Conservation (phyloP, 2,113 vertebrate species). For the Cololabis saira region DNA sequence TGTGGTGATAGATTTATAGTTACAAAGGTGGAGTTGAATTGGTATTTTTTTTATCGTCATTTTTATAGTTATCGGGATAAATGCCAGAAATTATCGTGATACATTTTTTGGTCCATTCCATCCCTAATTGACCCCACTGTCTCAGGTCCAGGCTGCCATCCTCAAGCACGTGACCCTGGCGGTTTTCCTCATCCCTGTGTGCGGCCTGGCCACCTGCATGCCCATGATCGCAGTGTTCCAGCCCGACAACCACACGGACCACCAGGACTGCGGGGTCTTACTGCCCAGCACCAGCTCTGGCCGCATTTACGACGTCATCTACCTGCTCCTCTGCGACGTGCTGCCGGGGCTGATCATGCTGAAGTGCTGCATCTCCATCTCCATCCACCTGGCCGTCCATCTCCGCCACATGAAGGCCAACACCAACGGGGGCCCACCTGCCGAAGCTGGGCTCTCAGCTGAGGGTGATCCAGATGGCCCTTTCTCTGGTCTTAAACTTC, state of each 20-base stretch:
- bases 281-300: constrained; percentile 18
- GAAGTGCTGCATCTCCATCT: constrained; percentile 82
- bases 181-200: constrained; percentile 65
- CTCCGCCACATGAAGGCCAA: constrained; percentile 79
- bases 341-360: constrained; percentile 77
- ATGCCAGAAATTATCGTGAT: too few relatives aligned
- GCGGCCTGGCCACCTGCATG: constrained; percentile 62
- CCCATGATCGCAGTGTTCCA: constrained; percentile 64
- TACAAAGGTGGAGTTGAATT: too few relatives aligned
- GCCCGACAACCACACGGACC: constrained; percentile 29
- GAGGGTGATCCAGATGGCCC: constrained; percentile 79
- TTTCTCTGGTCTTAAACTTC: constrained; percentile 70
- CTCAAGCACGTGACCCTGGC: constrained; percentile 69
- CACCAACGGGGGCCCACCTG: constrained; percentile 70
- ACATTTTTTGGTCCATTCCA: too few relatives aligned
- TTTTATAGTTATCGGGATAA: too few relatives aligned
- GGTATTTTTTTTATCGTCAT: too few relatives aligned
- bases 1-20: too few relatives aligned
- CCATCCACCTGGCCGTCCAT: constrained; percentile 74
- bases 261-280: constrained; percentile 62
- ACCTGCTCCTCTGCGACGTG: constrained; percentile 70
- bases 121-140: too few relatives aligned
- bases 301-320: constrained; percentile 58
- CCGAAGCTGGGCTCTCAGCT: constrained; percentile 79
- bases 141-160: constrained; percentile 67